Evolutionary conservation across 2,888 invertebrate species (phyloP), one percentile per base, ranked within the genome.

Genomic region (Aplocera efformata): DNA sequence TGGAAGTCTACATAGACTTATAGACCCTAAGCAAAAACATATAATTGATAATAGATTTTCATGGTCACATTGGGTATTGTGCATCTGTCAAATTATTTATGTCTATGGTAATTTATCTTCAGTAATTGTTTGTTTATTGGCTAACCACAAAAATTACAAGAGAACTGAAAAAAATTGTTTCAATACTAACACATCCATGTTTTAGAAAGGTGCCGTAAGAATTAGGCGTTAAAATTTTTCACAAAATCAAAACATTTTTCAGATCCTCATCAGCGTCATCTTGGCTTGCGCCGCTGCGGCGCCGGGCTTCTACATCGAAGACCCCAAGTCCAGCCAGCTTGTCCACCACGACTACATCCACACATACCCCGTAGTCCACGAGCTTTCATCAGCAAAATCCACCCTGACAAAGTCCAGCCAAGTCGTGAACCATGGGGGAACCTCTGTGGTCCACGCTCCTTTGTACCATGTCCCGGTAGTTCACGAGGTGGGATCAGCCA

Each of bases 341-440:
- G 56, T 76, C 10, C 67, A 78, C 53, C 76, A 79, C 10, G 77
- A 75, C 10, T 69, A 72, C 32, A 39, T 72, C 24, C 68, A 81
- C 33, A 52, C 69, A 1, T 51, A 64, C 0, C 68, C 70, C 6
- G 53, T 65, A 0, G 45, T 60, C 7, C 66, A 61, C 11, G 49
- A 48, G 25, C 33, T 50, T 7, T 48, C 50, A 7, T 48, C 63
- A 24, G 47, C 58, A 3, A 50, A 35, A 40, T 52, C 28, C 8
- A 57, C 54, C 1, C 33, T 48, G 10, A 53, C 50, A 1, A 55
- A 44, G 32, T 66, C 79, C 72, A 69, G 80, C 67, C 61, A 76
- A 60, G 48, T 80, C 0, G 67, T 86, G 60, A 59, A 66, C 53
- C 72, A 74, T 21, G 68, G 68, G 1, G 57, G 68, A 6, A 61